Percentiles rank a stretch among this genome's conserved stretches.
These are phyloP conservation scores for Drosophila helvetica DNA, from an alignment of 2,888 invertebrate species.

Conservation along the genomic window DNA sequence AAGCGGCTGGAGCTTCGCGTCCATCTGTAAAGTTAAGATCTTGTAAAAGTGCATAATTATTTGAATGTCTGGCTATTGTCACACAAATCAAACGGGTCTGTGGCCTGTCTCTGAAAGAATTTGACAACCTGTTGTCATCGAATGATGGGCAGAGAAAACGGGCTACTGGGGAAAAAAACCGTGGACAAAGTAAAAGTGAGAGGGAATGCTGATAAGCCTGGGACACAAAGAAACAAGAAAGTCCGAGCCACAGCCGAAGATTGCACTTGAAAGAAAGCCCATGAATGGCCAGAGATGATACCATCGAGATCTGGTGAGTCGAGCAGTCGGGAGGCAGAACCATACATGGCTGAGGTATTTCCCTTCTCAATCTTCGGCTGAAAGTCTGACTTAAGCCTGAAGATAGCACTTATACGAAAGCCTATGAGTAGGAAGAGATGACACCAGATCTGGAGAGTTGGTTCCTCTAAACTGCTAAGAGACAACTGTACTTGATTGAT, in stretches of 20 bases:
- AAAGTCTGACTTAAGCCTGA: neutral
- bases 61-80: slow-evolving; percentile 36
- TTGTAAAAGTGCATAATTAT: slow-evolving; percentile 55
- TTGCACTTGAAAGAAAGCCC: slow-evolving; percentile 25
- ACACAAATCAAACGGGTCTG: slow-evolving; percentile 27
- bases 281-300: slow-evolving; percentile 19
- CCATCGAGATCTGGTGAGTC: slow-evolving; percentile 4
- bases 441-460: no score
- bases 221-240: slow-evolving; percentile 27
- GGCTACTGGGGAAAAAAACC: slow-evolving; percentile 16
- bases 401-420: neutral
- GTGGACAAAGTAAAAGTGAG: slow-evolving; percentile 42
- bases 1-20: neutral
- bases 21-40: neutral
- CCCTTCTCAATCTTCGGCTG: neutral
- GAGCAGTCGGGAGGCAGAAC: neutral
- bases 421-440: no score
- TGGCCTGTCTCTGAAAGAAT: slow-evolving; percentile 26
- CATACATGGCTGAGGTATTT: neutral
- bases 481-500: neutral
- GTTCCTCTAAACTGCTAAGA: neutral
- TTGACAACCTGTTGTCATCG: slow-evolving; percentile 42
- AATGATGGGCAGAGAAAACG: slow-evolving; percentile 33
- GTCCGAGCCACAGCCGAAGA: neutral
- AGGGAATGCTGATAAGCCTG: slow-evolving; percentile 35